These are phyloP conservation scores for Numida meleagris DNA, from an alignment of 2,113 vertebrate genomes.

Conservation along the genomic window DNA sequence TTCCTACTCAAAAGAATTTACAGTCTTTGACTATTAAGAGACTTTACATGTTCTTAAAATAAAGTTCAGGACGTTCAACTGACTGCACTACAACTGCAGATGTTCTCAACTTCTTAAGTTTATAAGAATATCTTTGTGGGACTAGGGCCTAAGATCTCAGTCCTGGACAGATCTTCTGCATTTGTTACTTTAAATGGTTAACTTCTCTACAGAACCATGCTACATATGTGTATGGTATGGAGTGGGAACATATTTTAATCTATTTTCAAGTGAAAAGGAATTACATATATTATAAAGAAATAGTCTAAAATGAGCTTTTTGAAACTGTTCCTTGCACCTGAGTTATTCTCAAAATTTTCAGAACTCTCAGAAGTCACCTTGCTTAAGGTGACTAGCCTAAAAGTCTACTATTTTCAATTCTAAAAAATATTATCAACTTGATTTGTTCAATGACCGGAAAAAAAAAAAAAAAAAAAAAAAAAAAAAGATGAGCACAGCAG, in stretches of 20 bases:
- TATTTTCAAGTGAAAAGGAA: not conserved
- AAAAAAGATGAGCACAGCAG: not conserved
- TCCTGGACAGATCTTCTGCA: not conserved
- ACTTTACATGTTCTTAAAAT: not conserved
- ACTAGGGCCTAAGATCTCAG: not conserved
- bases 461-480: no score
- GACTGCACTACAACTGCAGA: not conserved
- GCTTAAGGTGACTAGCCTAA: not conserved
- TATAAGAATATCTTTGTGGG: not conserved
- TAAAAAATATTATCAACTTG: not conserved
- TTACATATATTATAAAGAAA: not conserved
- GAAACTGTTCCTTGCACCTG: not conserved
- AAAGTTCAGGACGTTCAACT: not conserved
- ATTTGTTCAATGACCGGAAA: not conserved
- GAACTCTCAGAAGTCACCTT: not conserved
- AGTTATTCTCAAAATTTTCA: not conserved
- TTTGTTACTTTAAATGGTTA: not conserved
- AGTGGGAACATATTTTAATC: not conserved
- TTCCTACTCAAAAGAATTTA: not conserved
- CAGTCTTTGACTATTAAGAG: not conserved
- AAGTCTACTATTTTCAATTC: rapidly evolving
- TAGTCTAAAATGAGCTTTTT: not conserved
- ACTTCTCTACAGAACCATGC: not conserved
- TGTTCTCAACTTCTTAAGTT: not conserved
- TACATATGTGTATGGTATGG: not conserved